phyloP scores from a whole-genome alignment of 2,797 vertebrate species.

The Danio choprae region DNA sequence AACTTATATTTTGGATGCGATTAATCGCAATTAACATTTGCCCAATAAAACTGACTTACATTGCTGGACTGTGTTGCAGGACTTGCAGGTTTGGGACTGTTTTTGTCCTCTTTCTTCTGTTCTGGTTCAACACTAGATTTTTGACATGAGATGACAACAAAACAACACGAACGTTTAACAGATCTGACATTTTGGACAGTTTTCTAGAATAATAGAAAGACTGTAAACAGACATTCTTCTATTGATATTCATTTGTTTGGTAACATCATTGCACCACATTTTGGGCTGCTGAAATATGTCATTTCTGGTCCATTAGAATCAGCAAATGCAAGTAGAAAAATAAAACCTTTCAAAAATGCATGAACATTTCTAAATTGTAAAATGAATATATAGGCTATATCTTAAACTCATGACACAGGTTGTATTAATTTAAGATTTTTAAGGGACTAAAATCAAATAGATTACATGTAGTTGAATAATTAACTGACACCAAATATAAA shows the following conservation, averaged over 20 bases:
- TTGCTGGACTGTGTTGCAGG: constrained; percentile 86
- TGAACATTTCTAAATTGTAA: neutral
- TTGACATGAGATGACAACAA: constrained; percentile 61
- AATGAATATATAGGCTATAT: neutral
- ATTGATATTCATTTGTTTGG: neutral
- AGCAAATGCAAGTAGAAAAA: neutral
- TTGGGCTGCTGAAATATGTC: neutral
- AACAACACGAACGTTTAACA: neutral
- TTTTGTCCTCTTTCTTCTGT: constrained; percentile 85
- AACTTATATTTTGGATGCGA: too few species aligned
- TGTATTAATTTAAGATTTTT: neutral
- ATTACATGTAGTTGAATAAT: neutral
- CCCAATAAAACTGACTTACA: constrained; percentile 76
- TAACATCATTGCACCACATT: neutral
- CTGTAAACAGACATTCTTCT: neutral
- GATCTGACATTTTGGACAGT: neutral
- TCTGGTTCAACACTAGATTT: constrained; percentile 76
- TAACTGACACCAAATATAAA: neutral
- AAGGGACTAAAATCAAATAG: neutral
- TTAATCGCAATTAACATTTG: too few species aligned
- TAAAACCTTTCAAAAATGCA: neutral
- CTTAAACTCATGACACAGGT: neutral
- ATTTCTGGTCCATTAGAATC: neutral
- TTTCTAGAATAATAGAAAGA: neutral
- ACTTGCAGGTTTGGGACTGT: constrained; percentile 82